Evolutionary conservation across 2,113 vertebrate species (phyloP), one percentile per base, ranked within the genome.

Genomic region (Pseudonaja textilis): DNA sequence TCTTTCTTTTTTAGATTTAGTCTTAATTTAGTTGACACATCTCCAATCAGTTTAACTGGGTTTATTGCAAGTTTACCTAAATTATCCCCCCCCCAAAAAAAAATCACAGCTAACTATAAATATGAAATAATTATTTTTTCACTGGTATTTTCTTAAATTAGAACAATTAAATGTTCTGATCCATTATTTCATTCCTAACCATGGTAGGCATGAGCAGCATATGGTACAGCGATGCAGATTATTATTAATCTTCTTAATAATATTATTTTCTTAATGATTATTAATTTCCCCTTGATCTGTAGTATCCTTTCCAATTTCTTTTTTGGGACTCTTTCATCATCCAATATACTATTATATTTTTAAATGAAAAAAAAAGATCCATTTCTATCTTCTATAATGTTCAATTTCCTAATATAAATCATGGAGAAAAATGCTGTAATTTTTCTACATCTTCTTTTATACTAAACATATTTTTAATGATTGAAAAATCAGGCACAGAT

Each of bases 81-180:
- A 64, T 14, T 92, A 87, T 9, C 8, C 47, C 7, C 1, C 5
- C 93, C 69, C 45, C 45, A 5, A 5, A 45, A 45, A 92, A 96
- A 94, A 52, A 52, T 90, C 86, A 57, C 64, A 93, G 85, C 93
- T 96, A 90, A 94, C 52, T 52, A 29, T 93, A 96, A 96, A 94
- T 92, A 64, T 92, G 54, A 55, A 94, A 95, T 96, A 96, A 97
- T 96, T 97, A 95, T 86, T 94, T 94, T n/a, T 61, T 34, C 93
- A 92, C 52, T 85, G 4, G 20, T 94, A 91, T 92, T 81, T 95
- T 69, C 88, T 88, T 93, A 4, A 61, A 92, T 89, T 93, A 92
- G 74, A 93, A 91, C 69, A 95, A 92, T 87, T 94, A 92, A 93
- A 14, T 29, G n/a, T 39, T 20, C 25, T 8, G 45, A 25, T 89